Base-by-base conservation (phyloP, 2,797 vertebrate species). In the Mormyrus hasselquistii region DNA sequence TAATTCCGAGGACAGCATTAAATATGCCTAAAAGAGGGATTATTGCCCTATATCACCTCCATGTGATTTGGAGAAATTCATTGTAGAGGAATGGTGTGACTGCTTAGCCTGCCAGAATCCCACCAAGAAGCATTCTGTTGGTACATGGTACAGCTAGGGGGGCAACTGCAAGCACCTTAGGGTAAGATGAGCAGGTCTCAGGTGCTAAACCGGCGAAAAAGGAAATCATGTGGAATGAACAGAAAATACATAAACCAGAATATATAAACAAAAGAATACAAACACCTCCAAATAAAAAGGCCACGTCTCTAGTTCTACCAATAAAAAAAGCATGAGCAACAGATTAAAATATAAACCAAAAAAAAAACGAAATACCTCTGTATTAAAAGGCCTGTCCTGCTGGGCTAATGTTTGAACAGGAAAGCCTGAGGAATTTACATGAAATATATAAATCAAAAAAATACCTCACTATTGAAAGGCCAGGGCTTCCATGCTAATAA, bases 91-190 rank as follows among this genome's bases (percentile, higher is more conserved):
- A 87, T 87, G 53, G 53, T 41, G 53, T 87, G 85, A 57, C 25
- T 57, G 29, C 50, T 3, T 29, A 87, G 22, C 16, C 53, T 57
- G 85, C 25, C 83, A 59, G 85, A 52, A 44, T 55, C 85, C 53
- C 53, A 57, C 85, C 53, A 87, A 87, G 52, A n/a, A 38, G 85
- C 85, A 59, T 87, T 87, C 85, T 87, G 53, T 87, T 87, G 82
- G 9, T 84, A 38, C 53, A 41, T 57, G 53, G 85, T 34, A n/a
- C 19, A 29, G 16, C 50, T 53, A 41, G 25, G 52, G 53, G 85
- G 85, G 8, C 22, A 9, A 57, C 50, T 57, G 25, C 53, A 57
- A 44, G 9, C 53, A 57, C 16, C 25, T 87, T 14, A 41, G 53
- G 85, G 16, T 55, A 59, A 38, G 41, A 57, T 19, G 82, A 47